phyloP scores from a whole-genome alignment of 2,888 invertebrate genomes.

The Tipula helvola region DNA sequence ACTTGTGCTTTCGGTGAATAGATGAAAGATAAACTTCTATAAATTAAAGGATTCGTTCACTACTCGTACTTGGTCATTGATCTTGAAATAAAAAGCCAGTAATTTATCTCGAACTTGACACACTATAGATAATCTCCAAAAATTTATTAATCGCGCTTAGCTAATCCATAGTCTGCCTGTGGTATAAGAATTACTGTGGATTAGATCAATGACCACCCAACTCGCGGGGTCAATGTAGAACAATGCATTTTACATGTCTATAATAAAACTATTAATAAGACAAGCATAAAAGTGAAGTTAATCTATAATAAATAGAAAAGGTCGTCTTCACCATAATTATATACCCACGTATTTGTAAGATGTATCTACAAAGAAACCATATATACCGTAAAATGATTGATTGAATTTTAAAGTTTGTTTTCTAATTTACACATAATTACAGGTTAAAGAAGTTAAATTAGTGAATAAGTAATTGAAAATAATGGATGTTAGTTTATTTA shows the following conservation, averaged over 20 bases:
- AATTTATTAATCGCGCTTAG: no score
- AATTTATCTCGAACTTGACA: no score
- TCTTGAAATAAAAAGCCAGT: no score
- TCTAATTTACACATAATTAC: neutral
- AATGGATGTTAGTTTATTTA: neutral
- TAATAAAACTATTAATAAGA: slow-evolving; percentile 4
- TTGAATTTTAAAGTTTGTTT: neutral
- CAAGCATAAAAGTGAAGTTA: neutral
- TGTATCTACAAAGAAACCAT: neutral
- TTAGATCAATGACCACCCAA: neutral
- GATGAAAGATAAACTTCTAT: no score
- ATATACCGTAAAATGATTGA: neutral
- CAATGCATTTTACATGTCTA: neutral
- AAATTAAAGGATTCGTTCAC: no score
- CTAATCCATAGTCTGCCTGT: no score
- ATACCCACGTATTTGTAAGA: neutral
- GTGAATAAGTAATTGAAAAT: neutral
- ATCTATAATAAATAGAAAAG: neutral
- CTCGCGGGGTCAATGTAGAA: neutral
- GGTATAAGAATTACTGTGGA: neutral
- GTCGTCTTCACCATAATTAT: neutral
- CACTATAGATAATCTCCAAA: no score
- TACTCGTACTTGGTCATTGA: no score
- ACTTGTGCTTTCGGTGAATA: no score
- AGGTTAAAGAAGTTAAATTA: neutral